Base-by-base conservation (phyloP, 2,113 vertebrate species). In the Perca fluviatilis region DNA sequence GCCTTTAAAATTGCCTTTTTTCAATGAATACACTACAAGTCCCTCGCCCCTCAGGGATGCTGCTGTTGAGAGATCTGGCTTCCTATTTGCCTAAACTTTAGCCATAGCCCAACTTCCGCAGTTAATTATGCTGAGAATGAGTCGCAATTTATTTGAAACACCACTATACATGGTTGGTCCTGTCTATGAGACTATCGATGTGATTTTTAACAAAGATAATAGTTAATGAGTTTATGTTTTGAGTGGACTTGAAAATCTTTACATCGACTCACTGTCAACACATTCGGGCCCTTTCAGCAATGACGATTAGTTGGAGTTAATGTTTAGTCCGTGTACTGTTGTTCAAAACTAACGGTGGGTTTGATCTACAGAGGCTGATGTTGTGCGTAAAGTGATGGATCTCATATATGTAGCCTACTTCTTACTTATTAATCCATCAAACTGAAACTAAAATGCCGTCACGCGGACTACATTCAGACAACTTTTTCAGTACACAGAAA, bases 371-470 rank as follows among this genome's bases (percentile, higher is more conserved):
- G 23, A 30, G 49, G 4, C 30, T 57, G 54, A 15, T 27, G 7
- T 36, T 63, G 49, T 58, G 82, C 30, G 30, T 83, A 19, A 74
- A 76, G 50, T 30, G 30, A 12, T 47, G 43, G 69, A 80, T 50
- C 19, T 56, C n/a, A 51, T n/a, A 3, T 23, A 14, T 40, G 30
- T 18, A 8, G 2, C 2, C 40, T 6, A 67, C n/a, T 68, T 49
- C 5, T 64, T 50, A 12, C 53, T 69, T 58, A 79, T 82, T 82
- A 87, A 85, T 77, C 78, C 57, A 53, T 77, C 67, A 73, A 53
- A 14, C 2, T 5, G 0, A 66, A 68, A 68, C 6, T 25, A 46
- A 53, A 36, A n/a, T 16, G 0, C 21, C 5, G 1, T 43, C 21
- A 74, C 36, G 13, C 36, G 23, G 57, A 79, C 25, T 40, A 61